Conservation (phyloP, 2,113 vertebrate genomes). For the Recurvirostra avosetta region DNA sequence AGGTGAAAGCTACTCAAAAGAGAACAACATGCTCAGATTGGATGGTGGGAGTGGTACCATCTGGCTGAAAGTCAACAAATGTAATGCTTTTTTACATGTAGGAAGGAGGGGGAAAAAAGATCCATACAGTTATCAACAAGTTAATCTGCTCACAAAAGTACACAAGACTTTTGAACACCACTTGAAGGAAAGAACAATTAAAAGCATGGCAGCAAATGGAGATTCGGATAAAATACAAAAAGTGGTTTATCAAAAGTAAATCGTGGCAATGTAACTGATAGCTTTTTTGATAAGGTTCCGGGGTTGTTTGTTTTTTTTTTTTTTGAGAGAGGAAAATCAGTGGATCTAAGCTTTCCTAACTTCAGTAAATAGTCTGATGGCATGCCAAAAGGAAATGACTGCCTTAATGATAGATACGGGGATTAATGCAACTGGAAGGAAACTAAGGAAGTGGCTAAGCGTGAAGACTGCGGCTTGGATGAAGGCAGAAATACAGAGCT, state of each 20-base stretch:
- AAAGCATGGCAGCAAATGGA: background rate
- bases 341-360: background rate
- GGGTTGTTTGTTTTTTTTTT: too few species aligned
- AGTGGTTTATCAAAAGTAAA: background rate
- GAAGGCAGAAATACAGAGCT: background rate
- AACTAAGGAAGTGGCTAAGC: background rate
- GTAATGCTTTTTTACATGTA: background rate
- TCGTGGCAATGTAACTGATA: background rate
- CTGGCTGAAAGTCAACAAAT: slow-evolving; percentile 13
- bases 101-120: background rate
- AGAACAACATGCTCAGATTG: background rate
- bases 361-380: background rate
- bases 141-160: background rate
- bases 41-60: slow-evolving; percentile 26
- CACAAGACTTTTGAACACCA: background rate
- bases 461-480: background rate
- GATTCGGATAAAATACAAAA: background rate
- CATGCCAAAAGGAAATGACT: background rate
- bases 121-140: background rate
- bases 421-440: background rate
- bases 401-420: rapidly evolving
- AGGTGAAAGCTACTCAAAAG: background rate
- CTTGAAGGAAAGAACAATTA: background rate
- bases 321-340: background rate
- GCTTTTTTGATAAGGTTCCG: background rate